Evolutionary conservation across 2,797 vertebrate species (phyloP).

Genomic region (Gephyroberyx darwinii): DNA sequence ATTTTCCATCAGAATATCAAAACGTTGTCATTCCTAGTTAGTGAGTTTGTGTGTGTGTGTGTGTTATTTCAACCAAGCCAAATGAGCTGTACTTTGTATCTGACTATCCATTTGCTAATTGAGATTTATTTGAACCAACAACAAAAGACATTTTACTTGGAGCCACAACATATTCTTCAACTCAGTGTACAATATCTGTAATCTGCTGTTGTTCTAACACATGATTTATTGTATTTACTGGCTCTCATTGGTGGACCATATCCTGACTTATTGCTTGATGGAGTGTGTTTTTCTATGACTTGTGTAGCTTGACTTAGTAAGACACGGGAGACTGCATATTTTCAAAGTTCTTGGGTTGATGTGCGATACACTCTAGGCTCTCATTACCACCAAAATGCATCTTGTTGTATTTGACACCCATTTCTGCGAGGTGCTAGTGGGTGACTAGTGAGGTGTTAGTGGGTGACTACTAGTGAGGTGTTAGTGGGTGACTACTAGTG

Average conservation of each 20-base stretch:
- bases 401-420: background rate
- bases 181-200: slow-evolving; percentile 1
- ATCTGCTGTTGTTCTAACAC: slow-evolving; percentile 16
- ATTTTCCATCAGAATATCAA: too few species aligned
- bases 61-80: background rate
- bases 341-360: too few species aligned
- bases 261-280: background rate
- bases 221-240: slow-evolving; percentile 14
- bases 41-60: background rate
- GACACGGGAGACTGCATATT: too few species aligned
- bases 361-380: too few species aligned
- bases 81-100: background rate
- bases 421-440: background rate
- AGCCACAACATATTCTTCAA: background rate
- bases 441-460: too few species aligned
- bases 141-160: slow-evolving; percentile 6
- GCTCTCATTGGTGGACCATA: slow-evolving; percentile 23
- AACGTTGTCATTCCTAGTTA: too few species aligned
- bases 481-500: too few species aligned
- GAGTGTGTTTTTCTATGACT: too few species aligned
- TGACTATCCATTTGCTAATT: background rate
- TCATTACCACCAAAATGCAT: too few species aligned
- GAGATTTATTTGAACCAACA: slow-evolving; percentile 13
- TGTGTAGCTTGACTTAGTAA: too few species aligned
- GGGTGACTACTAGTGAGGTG: too few species aligned